Evolutionary conservation across 2,797 vertebrate genomes (phyloP).

Genomic region (Podargus strigoides): DNA sequence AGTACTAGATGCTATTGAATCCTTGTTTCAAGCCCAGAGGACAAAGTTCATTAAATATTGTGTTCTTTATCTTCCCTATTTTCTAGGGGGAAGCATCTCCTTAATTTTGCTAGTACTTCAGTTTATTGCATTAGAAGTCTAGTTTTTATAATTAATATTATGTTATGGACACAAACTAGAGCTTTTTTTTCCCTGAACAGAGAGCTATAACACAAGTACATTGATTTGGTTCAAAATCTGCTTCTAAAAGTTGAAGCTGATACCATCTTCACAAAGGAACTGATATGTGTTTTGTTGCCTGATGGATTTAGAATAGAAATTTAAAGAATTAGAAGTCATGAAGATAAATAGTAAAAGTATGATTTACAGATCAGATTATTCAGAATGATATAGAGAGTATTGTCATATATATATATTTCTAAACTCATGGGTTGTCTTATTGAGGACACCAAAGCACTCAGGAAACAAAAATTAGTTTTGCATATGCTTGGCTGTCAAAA

Average conservation of each 20-base stretch:
- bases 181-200: background rate
- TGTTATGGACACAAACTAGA: background rate
- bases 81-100: background rate
- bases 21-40: background rate
- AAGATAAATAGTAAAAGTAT: background rate
- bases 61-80: background rate
- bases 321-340: background rate
- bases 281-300: background rate
- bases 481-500: background rate
- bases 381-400: background rate
- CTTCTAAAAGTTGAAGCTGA: background rate
- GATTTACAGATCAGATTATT: background rate
- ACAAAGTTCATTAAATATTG: background rate
- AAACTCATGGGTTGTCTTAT: background rate
- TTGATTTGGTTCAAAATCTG: background rate
- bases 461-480: background rate
- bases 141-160: background rate
- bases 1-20: background rate
- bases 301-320: background rate
- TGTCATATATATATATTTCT: background rate
- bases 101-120: background rate
- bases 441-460: background rate
- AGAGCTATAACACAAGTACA: background rate
- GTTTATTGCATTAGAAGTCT: background rate
- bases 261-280: background rate